These are phyloP conservation scores for Speoplatyrhinus poulsoni DNA, from an alignment of 2,113 vertebrate genomes.

Conservation along the genomic window DNA sequence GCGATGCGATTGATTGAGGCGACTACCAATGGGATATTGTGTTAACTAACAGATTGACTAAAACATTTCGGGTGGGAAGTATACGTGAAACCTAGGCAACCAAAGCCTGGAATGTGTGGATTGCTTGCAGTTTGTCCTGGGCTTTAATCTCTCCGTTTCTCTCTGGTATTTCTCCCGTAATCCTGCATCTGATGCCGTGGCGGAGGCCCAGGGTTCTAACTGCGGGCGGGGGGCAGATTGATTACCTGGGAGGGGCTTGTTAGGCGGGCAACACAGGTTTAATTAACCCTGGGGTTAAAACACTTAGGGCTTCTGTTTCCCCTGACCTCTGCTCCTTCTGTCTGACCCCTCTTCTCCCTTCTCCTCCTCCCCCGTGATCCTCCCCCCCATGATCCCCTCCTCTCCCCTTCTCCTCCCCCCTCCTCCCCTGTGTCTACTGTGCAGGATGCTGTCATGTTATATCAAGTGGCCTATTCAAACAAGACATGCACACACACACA, in stretches of 20 bases:
- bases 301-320: slow-evolving; percentile 38
- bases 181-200: slow-evolving; percentile 22
- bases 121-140: no score
- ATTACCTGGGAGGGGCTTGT: slow-evolving; percentile 60
- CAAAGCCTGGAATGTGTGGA: no score
- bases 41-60: no score
- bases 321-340: slow-evolving; percentile 1
- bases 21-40: no score
- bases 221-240: slow-evolving; percentile 48
- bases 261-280: slow-evolving; percentile 63
- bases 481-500: not conserved
- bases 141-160: no score
- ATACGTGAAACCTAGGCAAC: no score
- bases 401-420: slow-evolving; percentile 3
- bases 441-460: slow-evolving; percentile 4
- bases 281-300: slow-evolving; percentile 67
- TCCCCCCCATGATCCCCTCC: no score
- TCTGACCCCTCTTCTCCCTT: no score
- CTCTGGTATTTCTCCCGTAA: no score
- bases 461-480: not conserved
- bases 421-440: not conserved
- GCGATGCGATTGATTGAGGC: no score
- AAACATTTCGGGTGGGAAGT: no score
- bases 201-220: slow-evolving; percentile 48
- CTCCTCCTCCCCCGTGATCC: slow-evolving; percentile 12